These are phyloP conservation scores for Macroglossus sobrinus DNA, from an alignment of 2,113 vertebrate genomes.

Conservation along the genomic window DNA sequence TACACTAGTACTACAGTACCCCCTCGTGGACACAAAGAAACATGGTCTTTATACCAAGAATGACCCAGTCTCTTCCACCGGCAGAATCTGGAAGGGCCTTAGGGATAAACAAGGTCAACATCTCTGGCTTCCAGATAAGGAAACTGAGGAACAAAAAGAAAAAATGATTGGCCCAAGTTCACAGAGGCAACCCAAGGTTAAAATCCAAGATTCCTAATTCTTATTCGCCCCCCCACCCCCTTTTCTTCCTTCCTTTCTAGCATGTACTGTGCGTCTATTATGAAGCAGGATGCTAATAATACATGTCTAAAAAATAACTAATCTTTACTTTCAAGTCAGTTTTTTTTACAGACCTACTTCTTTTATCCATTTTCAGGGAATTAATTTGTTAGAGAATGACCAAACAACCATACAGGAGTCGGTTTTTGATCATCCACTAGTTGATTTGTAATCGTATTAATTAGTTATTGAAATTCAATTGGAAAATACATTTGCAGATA, in stretches of 20 bases:
- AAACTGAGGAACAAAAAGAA: not conserved
- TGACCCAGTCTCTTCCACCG: not conserved
- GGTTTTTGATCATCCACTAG: not conserved
- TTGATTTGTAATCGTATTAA: not conserved
- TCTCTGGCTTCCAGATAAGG: conserved; percentile 1
- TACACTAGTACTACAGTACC: conserved; percentile 62
- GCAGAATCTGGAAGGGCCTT: not conserved
- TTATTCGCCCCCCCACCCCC: not conserved
- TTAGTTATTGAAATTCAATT: not conserved
- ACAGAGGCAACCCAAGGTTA: not conserved
- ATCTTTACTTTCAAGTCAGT: not conserved
- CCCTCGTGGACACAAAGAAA: conserved; percentile 66
- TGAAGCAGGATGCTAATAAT: not conserved
- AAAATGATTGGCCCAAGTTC: not conserved
- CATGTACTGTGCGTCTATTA: not conserved
- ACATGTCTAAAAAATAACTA: not conserved
- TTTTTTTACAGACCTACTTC: not conserved
- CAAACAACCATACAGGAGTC: not conserved
- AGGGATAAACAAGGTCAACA: not conserved
- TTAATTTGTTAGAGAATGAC: not conserved
- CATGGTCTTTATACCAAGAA: not conserved
- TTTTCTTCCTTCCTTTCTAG: not conserved
- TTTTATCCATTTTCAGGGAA: not conserved
- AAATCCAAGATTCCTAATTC: not conserved
- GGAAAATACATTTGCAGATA: conserved; percentile 8